Base-by-base conservation (phyloP, 2,797 vertebrate genomes). In the Galago senegalensis region DNA sequence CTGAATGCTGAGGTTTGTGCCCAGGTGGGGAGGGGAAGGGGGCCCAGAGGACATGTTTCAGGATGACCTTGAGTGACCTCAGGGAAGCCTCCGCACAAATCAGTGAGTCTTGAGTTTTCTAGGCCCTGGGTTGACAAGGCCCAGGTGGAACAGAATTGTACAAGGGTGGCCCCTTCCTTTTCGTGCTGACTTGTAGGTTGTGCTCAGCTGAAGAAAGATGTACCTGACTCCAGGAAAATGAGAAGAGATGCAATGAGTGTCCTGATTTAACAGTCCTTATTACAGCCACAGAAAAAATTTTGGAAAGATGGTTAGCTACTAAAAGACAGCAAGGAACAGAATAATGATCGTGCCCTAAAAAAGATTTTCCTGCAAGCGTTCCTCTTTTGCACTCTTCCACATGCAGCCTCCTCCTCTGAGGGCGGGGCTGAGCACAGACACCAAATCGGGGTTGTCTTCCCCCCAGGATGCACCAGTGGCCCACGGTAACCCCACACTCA, bases 291-390 rank as follows among this genome's bases (percentile, higher is more conserved):
- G 94, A 81, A 95, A 94, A 53, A 40, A 81, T 95, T 94, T 63
- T 77, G 67, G 95, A 90, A 96, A 96, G 87, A 95, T 94, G 96
- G 93, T 90, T 95, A 93, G 87, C 81, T 87, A 76, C 93, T 92
- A 72, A 93, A 89, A 95, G 95, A 92, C 61, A 43, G 58, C 87
- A 94, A 94, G 81, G 75, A 85, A 92, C 40, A 73, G 85, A 88
- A 92, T 75, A 88, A 92, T 73, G 82, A 92, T 88, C 79, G 43
- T 90, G 92, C 90, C 93, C 89, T 96, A 92, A 79, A 97, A 95
- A 95, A 80, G 70, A 46, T 31, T 83, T 73, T 70, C 81, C 73
- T 43, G 89, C 63, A 7, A 65, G 69, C 7, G 7, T 49, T n/a
- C 63, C 81, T 89, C 63, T 34, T 79, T 69, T 63, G n/a, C 34